Conservation (phyloP, 2,888 invertebrate species). For the Tetrapedia diversipes region DNA sequence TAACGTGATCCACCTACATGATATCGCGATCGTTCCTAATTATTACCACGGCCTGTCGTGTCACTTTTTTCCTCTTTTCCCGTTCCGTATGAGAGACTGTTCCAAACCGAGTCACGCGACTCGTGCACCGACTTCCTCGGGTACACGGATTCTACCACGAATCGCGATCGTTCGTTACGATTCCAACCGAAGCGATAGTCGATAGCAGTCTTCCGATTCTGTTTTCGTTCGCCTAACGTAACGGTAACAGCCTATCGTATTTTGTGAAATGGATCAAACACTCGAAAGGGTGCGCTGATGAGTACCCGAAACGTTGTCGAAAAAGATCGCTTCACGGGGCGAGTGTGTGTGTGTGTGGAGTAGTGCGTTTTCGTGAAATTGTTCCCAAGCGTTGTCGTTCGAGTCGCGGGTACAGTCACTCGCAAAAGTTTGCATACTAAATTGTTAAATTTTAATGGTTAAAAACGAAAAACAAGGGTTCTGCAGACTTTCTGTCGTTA, state of each 20-base stretch:
- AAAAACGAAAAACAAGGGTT: too few species aligned
- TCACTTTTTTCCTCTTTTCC: not conserved
- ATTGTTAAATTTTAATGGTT: too few species aligned
- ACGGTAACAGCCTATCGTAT: conserved; percentile 18
- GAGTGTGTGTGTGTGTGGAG: conserved; percentile 8
- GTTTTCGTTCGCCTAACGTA: not conserved
- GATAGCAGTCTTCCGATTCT: conserved; percentile 50
- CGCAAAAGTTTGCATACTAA: too few species aligned
- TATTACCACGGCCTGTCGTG: conserved; percentile 33
- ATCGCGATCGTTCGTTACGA: conserved; percentile 19
- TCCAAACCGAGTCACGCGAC: conserved; percentile 39
- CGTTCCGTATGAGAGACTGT: conserved; percentile 20
- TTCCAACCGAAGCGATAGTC: conserved; percentile 25
- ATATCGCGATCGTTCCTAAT: conserved; percentile 38
- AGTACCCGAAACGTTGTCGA: not conserved
- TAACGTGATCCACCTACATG: conserved; percentile 23
- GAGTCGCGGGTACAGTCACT: too few species aligned
- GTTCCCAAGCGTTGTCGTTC: conserved; percentile 39
- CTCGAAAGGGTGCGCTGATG: not conserved
- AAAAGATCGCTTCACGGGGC: not conserved
- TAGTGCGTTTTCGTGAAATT: conserved; percentile 20
- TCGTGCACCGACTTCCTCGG: conserved; percentile 13
- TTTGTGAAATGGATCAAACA: conserved; percentile 11
- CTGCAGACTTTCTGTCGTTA: too few species aligned
- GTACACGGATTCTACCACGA: conserved; percentile 7